Evolutionary conservation across 2,888 invertebrate species (phyloP), one percentile per base, ranked within the genome.

Genomic region (Trachelus iudaicus): DNA sequence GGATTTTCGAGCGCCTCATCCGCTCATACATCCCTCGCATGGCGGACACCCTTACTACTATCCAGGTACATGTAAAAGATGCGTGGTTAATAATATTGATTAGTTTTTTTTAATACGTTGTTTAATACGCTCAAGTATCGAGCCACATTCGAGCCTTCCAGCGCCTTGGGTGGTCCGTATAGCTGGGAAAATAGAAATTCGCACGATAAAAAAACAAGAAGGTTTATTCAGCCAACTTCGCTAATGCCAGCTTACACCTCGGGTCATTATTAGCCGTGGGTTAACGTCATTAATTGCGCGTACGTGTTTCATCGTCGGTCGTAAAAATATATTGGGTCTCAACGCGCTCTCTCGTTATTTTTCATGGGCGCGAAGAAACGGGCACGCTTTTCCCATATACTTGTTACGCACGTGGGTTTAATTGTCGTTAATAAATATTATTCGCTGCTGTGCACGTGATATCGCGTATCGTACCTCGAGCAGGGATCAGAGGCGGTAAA

Each of bases 1-100:
- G 91, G 90, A 91, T 88, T 91, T 90, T 88, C 91, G 91, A 79
- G 90, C 90, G 79, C 90, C 90, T 40, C 90, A 91, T 87, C 90
- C 90, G 78, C 88, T 88, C 79, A 89, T 90, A 81, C 91, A 90
- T 82, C 89, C 91, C 69, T 87, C 90, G 80, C 90, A 90, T 81
- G 87, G 87, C 75, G 89, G 89, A 81, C 90, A 90, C 79, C 90
- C 90, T 31, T 90, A 90, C 82, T 90, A 90, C 77, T 85, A 85
- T 81, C 84, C 85, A 85, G 85, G 85, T 85, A 85, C 73, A 76
- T 68, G 31, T 71, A 34, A 56, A 56, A 23, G 6, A 23, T 23
- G 1, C 23, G 23, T 56, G 6, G 15, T 56, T 15, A 23, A 56
- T 56, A 23, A 56, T 15, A 56, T 56, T 9, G 9, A 23, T 23